Conservation (phyloP, 2,888 invertebrate species). For the Dyspetes luteomarginatus region DNA sequence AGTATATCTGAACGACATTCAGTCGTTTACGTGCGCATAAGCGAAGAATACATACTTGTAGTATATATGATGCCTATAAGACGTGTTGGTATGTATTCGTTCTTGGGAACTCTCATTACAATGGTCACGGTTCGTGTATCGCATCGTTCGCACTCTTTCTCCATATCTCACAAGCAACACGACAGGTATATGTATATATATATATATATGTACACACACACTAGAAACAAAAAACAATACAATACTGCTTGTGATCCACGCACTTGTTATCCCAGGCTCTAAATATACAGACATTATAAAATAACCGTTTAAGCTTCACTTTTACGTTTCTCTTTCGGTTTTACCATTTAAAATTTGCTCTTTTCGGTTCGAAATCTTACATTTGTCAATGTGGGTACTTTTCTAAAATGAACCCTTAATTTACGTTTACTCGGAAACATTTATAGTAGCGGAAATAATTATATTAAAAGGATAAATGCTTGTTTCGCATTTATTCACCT, state of each 20-base stretch:
- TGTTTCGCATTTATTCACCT: too few relatives aligned
- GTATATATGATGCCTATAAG: slow-evolving; percentile 2
- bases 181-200: slow-evolving; percentile 25
- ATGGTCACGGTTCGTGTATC: slow-evolving; percentile 15
- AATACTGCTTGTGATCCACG: background rate
- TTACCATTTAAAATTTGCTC: too few relatives aligned
- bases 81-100: background rate
- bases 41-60: slow-evolving; percentile 2
- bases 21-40: slow-evolving; percentile 1
- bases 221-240: slow-evolving; percentile 6
- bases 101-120: slow-evolving; percentile 35
- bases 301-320: too few relatives aligned
- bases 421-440: too few relatives aligned
- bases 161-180: background rate
- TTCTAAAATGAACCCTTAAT: too few relatives aligned
- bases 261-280: background rate
- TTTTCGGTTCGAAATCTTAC: too few relatives aligned
- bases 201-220: background rate
- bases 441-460: too few relatives aligned
- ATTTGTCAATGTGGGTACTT: too few relatives aligned
- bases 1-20: background rate
- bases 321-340: too few relatives aligned
- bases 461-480: too few relatives aligned
- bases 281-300: too few relatives aligned
- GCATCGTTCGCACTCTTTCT: slow-evolving; percentile 7